Base-by-base conservation (phyloP, 2,888 invertebrate genomes). In the Endomychus coccineus region DNA sequence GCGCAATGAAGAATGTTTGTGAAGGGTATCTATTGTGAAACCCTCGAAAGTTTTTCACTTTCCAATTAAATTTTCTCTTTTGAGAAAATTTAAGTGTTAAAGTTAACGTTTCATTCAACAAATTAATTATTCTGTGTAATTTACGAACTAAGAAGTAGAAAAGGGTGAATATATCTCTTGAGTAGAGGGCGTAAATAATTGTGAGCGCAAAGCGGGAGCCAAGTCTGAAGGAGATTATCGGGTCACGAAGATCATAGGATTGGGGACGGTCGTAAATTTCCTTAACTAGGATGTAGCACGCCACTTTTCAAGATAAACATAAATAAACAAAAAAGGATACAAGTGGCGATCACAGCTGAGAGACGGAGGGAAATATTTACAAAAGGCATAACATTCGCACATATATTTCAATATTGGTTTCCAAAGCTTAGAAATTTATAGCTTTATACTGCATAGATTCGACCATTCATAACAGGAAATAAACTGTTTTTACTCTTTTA, bases 281-380 rank as follows among this genome's bases (percentile, higher is more conserved):
- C 27, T 40, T 21, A 40, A 40, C 54, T 36, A 36, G 36, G 40
- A 40, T 36, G 36, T 40, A 31, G 34, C 25, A 34, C 39, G 39
- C 34, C 32, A 39, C 39, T 30, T 39, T 39, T 39, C 39, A 34
- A 27, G 39, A 39, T 39, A 34, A 39, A 34, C 34, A 34, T 39
- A 39, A 39, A 39, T 34, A 39, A 39, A 34, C 39, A 39, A 39
- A 39, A 15, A 34, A 30, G 13, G 17, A 7, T 19, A 21, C 14
- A 14, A 28, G 29, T 29, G 36, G 36, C 19, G 22, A 31, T 31
- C 32, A 31, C 1, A 7, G 31, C 25, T 31, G 37, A 32, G 25
- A 32, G 27, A 31, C 27, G n/a, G n/a, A n/a, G n/a, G 21, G 21
- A 19, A 19, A 19, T 7, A 6, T 7, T 19, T n/a, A 6, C 6